Conservation (phyloP, 2,888 invertebrate species). For the Onchidella celtica region DNA sequence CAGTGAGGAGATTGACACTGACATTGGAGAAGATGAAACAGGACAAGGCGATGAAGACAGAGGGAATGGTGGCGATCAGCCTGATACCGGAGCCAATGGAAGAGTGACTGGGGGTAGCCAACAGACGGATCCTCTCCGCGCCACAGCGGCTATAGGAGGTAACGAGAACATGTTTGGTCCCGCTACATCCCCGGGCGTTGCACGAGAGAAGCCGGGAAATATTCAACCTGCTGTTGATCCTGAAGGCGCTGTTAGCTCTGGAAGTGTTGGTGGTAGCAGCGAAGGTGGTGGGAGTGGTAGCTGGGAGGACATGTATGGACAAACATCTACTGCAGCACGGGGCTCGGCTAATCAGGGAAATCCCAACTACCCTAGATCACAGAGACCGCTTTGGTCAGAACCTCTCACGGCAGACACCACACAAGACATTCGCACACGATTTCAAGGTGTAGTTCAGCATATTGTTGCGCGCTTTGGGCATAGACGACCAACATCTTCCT, state of each 20-base stretch:
- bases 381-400: slow-evolving; percentile 28
- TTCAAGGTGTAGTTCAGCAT: not conserved
- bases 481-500: not conserved
- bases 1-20: not conserved
- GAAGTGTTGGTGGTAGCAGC: slow-evolving; percentile 28
- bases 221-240: too few relatives aligned
- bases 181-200: not conserved
- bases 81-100: not conserved
- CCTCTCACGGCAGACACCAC: not conserved
- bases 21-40: not conserved
- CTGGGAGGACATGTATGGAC: not conserved
- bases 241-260: not conserved
- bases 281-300: slow-evolving; percentile 7
- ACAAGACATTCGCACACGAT: not conserved
- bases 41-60: not conserved
- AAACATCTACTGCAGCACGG: not conserved
- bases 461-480: slow-evolving; percentile 1
- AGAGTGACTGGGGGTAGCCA: not conserved
- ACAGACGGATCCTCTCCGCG: not conserved
- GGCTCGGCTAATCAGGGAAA: not conserved
- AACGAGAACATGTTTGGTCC: not conserved
- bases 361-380: not conserved
- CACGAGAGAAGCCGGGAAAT: too few relatives aligned
- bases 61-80: not conserved
- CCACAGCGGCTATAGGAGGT: not conserved